Evolutionary conservation across 1,140 invertebrate genomes (phyloP).

Genomic region (Papilio machaon): DNA sequence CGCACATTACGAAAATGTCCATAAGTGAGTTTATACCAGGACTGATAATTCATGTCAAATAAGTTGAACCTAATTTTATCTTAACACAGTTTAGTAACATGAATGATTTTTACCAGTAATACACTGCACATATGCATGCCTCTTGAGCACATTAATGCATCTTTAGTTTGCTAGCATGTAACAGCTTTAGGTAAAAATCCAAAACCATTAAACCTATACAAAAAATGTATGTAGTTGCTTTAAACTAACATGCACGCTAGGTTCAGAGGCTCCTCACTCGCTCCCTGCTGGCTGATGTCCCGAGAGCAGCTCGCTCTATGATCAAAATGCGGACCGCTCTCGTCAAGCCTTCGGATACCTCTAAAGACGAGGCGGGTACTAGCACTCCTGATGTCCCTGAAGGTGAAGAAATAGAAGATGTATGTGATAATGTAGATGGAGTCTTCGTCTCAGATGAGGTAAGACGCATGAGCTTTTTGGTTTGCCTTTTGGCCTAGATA

Average conservation of each 20-base stretch:
- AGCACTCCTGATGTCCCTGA: not conserved
- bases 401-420: not conserved
- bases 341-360: not conserved
- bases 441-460: not conserved
- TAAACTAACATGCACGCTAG: conserved; percentile 55
- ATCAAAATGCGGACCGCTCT: conserved; percentile 15
- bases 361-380: not conserved
- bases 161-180: not conserved
- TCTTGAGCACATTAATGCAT: not conserved
- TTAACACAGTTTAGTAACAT: too few species aligned
- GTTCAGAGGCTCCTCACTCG: conserved; percentile 54
- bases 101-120: not conserved
- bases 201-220: conserved; percentile 28
- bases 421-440: not conserved
- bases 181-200: not conserved
- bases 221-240: conserved; percentile 1
- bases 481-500: not conserved
- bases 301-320: not conserved
- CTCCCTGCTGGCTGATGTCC: conserved; percentile 41
- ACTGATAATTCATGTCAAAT: too few species aligned
- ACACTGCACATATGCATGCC: not conserved
- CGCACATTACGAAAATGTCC: too few species aligned
- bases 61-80: too few species aligned
- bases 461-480: not conserved
- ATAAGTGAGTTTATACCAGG: too few species aligned